Evolutionary conservation across 2,797 vertebrate species (phyloP).

Genomic region (Sus cebifrons): DNA sequence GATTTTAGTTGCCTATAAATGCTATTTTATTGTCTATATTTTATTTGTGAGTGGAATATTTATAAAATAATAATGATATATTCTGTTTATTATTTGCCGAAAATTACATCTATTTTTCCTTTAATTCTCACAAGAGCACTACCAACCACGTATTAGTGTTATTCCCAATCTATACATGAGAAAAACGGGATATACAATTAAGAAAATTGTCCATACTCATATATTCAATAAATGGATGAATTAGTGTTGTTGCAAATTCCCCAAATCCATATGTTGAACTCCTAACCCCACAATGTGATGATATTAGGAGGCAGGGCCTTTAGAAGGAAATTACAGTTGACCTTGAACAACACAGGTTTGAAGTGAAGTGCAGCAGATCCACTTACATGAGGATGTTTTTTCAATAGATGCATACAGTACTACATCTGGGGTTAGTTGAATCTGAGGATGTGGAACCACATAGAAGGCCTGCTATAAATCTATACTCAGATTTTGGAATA

Average conservation of each 20-base stretch:
- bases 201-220: background rate
- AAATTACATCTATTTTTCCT: background rate
- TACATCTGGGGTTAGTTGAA: background rate
- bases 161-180: background rate
- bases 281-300: background rate
- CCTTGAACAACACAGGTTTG: background rate
- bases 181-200: background rate
- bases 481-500: background rate
- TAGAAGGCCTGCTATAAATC: background rate
- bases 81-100: background rate
- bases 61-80: background rate
- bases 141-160: background rate
- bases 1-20: background rate
- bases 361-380: background rate
- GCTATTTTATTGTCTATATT: background rate
- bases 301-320: background rate
- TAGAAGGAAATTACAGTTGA: background rate
- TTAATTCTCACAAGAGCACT: background rate
- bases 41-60: background rate
- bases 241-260: background rate
- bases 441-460: background rate
- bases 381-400: background rate
- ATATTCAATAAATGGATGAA: background rate
- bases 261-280: background rate
- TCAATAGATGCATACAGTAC: background rate